phyloP scores from a whole-genome alignment of 2,888 invertebrate species.

The Sepiola atlantica region DNA sequence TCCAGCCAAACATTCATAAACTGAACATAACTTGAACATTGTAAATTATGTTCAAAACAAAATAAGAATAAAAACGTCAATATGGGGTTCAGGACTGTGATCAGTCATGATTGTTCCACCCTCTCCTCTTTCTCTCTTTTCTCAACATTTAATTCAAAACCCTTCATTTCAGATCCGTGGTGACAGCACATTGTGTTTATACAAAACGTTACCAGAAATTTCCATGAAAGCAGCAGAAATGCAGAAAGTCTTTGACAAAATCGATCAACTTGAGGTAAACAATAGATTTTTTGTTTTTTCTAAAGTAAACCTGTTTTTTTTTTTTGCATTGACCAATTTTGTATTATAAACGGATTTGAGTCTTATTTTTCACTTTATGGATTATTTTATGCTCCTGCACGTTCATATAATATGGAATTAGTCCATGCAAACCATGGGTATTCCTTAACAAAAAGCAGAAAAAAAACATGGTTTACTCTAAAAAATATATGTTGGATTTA shows the following conservation, averaged over 20 bases:
- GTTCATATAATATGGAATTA: no score
- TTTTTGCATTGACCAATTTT: no score
- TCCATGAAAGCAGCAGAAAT: conserved; percentile 67
- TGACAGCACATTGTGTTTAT: conserved; percentile 68
- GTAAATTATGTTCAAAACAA: background rate
- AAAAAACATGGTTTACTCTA: no score
- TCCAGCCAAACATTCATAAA: no score
- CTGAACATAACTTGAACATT: no score
- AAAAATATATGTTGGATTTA: no score
- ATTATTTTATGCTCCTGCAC: no score
- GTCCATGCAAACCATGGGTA: no score
- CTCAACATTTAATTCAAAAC: background rate
- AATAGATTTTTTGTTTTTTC: background rate
- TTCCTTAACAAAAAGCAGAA: no score
- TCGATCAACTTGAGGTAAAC: conserved; percentile 69
- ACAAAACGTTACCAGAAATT: conserved; percentile 66
- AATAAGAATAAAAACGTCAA: background rate
- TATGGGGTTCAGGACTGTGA: background rate
- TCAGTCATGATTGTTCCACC: no score
- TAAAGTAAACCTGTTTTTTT: background rate
- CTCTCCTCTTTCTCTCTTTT: background rate
- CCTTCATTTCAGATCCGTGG: conserved; percentile 67
- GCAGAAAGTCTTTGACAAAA: conserved; percentile 66
- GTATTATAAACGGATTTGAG: no score
- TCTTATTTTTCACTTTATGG: no score